Evolutionary conservation across 2,797 vertebrate genomes (phyloP).

Genomic region (Calcarius lapponicus): DNA sequence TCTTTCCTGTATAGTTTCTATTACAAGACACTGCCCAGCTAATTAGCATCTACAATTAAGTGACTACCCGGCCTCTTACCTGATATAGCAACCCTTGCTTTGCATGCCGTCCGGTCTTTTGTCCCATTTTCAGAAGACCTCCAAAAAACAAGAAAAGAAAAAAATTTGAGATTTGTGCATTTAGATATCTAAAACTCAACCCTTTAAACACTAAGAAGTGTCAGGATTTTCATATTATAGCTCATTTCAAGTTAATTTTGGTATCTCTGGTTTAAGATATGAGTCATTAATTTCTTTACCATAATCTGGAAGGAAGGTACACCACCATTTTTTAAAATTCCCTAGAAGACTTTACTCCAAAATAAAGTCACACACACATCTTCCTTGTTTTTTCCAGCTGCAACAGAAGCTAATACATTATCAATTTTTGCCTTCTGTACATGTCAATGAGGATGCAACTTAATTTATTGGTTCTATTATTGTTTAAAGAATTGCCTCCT

Average conservation of each 20-base stretch:
- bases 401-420: not conserved
- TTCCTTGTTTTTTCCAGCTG: slow-evolving; percentile 1
- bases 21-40: not conserved
- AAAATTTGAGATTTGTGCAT: not conserved
- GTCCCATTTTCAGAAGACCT: slow-evolving; percentile 73
- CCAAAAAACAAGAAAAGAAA: slow-evolving; percentile 19
- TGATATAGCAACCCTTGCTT: slow-evolving; percentile 87
- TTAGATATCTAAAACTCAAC: not conserved
- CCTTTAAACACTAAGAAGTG: not conserved
- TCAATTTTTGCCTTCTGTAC: not conserved
- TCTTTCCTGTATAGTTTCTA: not conserved
- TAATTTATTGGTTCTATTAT: not conserved
- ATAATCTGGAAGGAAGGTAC: slow-evolving; percentile 20
- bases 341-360: not conserved
- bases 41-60: not conserved
- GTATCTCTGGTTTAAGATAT: not conserved
- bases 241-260: slow-evolving; percentile 10
- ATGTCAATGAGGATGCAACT: not conserved
- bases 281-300: slow-evolving; percentile 1
- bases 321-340: slow-evolving; percentile 6
- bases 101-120: slow-evolving; percentile 79
- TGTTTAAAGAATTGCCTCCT: not conserved
- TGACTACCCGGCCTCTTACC: slow-evolving; percentile 69
- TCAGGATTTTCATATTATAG: not conserved
- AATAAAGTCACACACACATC: not conserved